These are phyloP conservation scores for Chironomus tentans DNA, from an alignment of 2,888 invertebrate species.

Conservation along the genomic window DNA sequence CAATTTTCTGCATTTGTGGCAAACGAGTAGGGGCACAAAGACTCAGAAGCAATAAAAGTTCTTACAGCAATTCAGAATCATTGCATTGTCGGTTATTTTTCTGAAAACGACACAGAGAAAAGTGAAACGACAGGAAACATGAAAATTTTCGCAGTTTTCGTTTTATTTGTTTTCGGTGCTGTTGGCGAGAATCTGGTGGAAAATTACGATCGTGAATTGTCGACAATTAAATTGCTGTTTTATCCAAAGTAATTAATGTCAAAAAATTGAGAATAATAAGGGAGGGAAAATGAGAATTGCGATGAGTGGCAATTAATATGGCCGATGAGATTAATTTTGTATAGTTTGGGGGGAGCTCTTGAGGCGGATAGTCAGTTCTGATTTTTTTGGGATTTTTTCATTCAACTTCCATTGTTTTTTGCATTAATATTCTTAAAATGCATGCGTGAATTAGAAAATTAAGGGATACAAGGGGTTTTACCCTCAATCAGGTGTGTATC, in stretches of 20 bases:
- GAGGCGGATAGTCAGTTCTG: too few relatives aligned
- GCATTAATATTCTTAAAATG: too few relatives aligned
- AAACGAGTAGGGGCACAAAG: too few relatives aligned
- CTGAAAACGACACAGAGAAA: neutral
- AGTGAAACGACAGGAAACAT: neutral
- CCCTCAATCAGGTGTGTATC: too few relatives aligned
- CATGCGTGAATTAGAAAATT: too few relatives aligned
- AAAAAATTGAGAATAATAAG: neutral
- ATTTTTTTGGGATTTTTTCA: neutral
- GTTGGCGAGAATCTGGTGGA: constrained; percentile 16
- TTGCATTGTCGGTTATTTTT: neutral
- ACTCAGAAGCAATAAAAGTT: neutral
- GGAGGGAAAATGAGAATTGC: too few relatives aligned
- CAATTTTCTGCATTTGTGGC: too few relatives aligned
- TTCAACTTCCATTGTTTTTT: too few relatives aligned
- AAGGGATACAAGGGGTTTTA: too few relatives aligned
- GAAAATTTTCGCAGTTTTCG: constrained; percentile 5
- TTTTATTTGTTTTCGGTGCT: neutral
- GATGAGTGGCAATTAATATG: too few relatives aligned
- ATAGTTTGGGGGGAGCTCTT: too few relatives aligned
- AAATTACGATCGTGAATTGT: constrained; percentile 26
- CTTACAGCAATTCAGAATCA: neutral
- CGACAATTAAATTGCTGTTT: constrained; percentile 27
- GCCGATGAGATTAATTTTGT: neutral
- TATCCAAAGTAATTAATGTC: constrained; percentile 24